Conservation (phyloP, 2,797 vertebrate species). For the Cryptoprocta ferox region DNA sequence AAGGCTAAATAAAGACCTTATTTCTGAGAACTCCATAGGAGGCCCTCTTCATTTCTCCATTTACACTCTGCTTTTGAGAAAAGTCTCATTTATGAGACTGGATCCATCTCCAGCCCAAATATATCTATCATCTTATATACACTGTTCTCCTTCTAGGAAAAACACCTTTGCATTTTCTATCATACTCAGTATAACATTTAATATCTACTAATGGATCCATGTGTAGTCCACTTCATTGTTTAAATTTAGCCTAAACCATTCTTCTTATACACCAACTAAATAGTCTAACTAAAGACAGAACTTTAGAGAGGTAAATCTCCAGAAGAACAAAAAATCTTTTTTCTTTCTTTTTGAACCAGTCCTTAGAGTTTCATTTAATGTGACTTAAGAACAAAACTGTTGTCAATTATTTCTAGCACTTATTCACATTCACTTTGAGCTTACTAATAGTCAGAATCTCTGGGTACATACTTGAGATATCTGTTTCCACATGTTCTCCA, state of each 20-base stretch:
- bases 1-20: background rate
- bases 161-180: background rate
- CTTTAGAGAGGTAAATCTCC: background rate
- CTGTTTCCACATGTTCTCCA: background rate
- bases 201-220: background rate
- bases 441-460: background rate
- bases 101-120: background rate
- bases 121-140: background rate
- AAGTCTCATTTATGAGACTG: background rate
- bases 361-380: background rate
- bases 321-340: background rate
- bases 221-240: background rate
- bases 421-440: background rate
- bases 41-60: background rate
- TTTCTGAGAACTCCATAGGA: background rate
- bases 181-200: background rate
- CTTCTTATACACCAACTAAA: background rate
- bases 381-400: conserved; percentile 8
- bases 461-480: background rate
- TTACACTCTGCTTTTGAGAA: background rate
- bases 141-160: background rate
- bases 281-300: background rate
- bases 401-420: background rate
- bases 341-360: background rate
- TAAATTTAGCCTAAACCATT: background rate